Evolutionary conservation across 2,113 vertebrate genomes (phyloP), one percentile per base, ranked within the genome.

Genomic region (Sinosuthora webbiana): DNA sequence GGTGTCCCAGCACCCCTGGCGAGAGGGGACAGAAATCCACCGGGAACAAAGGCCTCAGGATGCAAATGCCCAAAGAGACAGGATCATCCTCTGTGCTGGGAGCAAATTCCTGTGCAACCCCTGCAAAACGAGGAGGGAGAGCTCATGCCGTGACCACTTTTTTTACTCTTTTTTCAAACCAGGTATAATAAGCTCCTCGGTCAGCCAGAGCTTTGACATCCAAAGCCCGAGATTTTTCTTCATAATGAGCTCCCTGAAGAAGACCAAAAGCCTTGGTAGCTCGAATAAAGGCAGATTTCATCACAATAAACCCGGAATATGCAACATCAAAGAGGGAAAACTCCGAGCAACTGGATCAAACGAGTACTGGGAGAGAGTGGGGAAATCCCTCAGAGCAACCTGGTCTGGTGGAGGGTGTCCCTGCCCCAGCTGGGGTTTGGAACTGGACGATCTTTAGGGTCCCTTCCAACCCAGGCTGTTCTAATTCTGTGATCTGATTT

Each of bases 181-280:
- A 41, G 56, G 27, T 84, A 68, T 93, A 94, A 95, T 74, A 91
- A 94, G 62, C 84, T 96, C 39, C 74, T n/a, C 44, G 77, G 87
- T 93, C 81, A 95, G 56, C 42, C 84, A 91, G 47, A 39, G 60
- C 64, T 89, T 75, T 33, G 19, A 81, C 87, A 96, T 68, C 39
- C 49, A 33, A 52, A 75, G 69, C 77, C 89, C 35, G 21, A 7
- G 13, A 75, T 84, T 87, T 52, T 67, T 93, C 92, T 82, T 56
- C 77, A 89, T 94, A 91, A 95, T 93, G 78, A 95, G 96, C 65
- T 94, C 92, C 84, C 92, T 89, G n/a, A 95, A 95, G 90, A 91
- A 79, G 90, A 95, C 84, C 77, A 94, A 87, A 89, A 89, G 73
- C 73, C 70, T 84, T 87, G 56, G 24, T 31, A 95, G 82, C 81